Conservation (phyloP, 2,113 vertebrate species). For the Leucopsar rothschildi region DNA sequence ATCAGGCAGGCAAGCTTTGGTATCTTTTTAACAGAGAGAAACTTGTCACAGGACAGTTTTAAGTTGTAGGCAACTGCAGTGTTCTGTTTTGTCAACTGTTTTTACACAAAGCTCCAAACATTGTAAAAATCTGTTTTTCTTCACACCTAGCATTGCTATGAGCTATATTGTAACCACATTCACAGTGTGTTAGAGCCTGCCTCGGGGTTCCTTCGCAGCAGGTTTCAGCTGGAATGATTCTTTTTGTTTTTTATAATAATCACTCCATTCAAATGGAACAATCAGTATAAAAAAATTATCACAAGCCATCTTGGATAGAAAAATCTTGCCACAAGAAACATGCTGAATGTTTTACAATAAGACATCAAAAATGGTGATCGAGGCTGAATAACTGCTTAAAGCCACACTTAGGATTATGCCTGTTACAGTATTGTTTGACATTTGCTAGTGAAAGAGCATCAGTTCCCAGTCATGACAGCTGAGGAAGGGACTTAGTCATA, state of each 20-base stretch:
- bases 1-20: neutral
- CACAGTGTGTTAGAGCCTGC: constrained; percentile 52
- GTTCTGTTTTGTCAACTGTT: constrained; percentile 59
- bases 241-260: constrained; percentile 35
- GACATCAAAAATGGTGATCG: neutral
- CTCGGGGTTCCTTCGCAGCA: constrained; percentile 42
- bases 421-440: neutral
- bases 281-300: constrained; percentile 8
- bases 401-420: neutral
- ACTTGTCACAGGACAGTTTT: constrained; percentile 38
- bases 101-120: constrained; percentile 47
- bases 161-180: constrained; percentile 56
- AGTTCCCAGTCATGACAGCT: neutral
- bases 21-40: neutral
- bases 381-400: neutral
- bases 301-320: neutral
- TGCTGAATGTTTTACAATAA: neutral
- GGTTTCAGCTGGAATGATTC: constrained; percentile 58
- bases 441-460: neutral
- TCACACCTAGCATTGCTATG: constrained; percentile 52
- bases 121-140: constrained; percentile 60
- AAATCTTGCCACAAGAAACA: constrained; percentile 2
- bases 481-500: neutral
- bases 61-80: constrained; percentile 23
- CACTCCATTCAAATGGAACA: constrained; percentile 21